Base-by-base conservation (phyloP, 2,888 invertebrate species). In the Lissocephala sabroskyi region DNA sequence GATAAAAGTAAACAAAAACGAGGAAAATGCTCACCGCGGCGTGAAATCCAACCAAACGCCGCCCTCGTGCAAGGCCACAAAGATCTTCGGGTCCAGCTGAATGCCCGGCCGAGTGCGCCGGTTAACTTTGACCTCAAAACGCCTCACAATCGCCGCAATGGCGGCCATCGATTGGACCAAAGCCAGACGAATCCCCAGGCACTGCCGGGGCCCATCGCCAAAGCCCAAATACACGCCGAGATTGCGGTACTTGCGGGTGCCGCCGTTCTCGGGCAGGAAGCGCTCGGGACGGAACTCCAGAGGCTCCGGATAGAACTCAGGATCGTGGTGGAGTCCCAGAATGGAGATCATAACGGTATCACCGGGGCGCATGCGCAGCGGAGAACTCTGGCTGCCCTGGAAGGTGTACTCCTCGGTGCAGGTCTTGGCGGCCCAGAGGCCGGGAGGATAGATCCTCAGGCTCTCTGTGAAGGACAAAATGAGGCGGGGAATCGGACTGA, bases 181-280 rank as follows among this genome's bases (percentile, higher is more conserved):
- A 1, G 78, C 83, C 56, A 83, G 66, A 1, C 70, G 76, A 51
- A 80, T 79, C 7, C 80, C 84, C 41, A 84, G 74, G 49, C 84
- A 85, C 14, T 74, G 79, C 10, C 84, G 65, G 1, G 84, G 85
- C 2, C 85, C 84, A 59, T 84, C 80, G n/a, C 84, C 82, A 41
- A 84, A 84, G 29, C 81, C 81, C 10, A 79, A 51, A 49, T 81
- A 85, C 1, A 73, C 73, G 37, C 84, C 84, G 62, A 76, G 54
- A 41, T 82, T 79, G n/a, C 71, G 71, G 46, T 64, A 79, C 1
- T 64, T 59, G 51, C 79, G 82, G 0, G 65, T 41, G 2, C 79
- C 80, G n/a, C 78, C 79, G 48, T 82, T 70, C 16, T 65, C 63
- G 0, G 39, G 43, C 48, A 73, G 56, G 49, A 84, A 84, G n/a